A percentile compares a stretch with the other conserved stretches of the same genome.
Evolutionary conservation across 2,797 vertebrate species (phyloP).

Genomic region (Hipposideros larvatus): DNA sequence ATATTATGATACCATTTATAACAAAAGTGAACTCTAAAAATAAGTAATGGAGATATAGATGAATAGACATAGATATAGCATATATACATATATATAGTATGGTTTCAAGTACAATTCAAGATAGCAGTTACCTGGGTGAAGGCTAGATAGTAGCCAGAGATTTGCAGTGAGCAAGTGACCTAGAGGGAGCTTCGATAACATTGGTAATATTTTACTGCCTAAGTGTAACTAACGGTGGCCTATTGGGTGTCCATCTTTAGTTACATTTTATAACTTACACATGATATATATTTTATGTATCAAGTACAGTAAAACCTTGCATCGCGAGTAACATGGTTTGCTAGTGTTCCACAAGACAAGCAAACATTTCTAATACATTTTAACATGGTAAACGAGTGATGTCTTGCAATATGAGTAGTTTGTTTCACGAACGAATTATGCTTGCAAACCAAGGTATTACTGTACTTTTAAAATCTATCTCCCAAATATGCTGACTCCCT

Average conservation of each 20-base stretch:
- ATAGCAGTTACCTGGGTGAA: background rate
- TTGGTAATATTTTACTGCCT: background rate
- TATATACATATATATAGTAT: background rate
- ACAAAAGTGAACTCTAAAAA: slow-evolving; percentile 50
- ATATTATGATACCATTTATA: slow-evolving; percentile 36
- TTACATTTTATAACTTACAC: background rate
- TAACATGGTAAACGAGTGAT: too few relatives aligned
- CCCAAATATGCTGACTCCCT: background rate
- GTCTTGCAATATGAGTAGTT: too few relatives aligned
- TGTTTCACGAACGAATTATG: too few relatives aligned
- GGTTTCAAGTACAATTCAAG: slow-evolving; percentile 7
- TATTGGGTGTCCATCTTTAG: background rate
- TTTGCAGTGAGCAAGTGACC: background rate
- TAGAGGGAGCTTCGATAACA: background rate
- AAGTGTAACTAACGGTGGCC: background rate
- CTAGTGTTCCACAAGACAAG: too few relatives aligned
- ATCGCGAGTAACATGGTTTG: too few relatives aligned
- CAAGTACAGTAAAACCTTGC: too few relatives aligned
- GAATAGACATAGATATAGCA: background rate
- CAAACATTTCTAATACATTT: too few relatives aligned
- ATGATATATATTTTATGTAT: background rate
- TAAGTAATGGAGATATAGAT: background rate
- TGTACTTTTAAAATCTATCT: background rate
- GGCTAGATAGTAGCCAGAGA: background rate
- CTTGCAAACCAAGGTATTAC: too few relatives aligned